phyloP scores from a whole-genome alignment of 1,140 invertebrate species.

The Brachionus calyciflorus region DNA sequence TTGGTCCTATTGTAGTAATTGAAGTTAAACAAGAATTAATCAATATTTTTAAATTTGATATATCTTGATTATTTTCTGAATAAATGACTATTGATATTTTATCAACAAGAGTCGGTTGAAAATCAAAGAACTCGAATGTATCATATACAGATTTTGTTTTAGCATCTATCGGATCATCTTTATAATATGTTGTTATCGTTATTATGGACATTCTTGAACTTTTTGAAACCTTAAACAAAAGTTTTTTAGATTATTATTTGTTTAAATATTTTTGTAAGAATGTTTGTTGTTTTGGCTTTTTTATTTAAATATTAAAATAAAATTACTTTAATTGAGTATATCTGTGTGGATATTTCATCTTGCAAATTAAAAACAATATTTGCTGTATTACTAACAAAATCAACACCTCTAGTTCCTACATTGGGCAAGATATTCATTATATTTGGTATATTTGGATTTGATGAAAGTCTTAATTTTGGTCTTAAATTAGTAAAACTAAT shows the following conservation, averaged over 20 bases:
- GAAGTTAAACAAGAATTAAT: not conserved
- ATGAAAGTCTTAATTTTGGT: not conserved
- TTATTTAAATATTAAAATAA: not conserved
- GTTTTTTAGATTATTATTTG: not conserved
- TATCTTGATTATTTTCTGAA: not conserved
- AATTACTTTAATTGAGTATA: slow-evolving; percentile 14
- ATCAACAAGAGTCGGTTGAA: not conserved
- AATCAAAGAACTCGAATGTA: not conserved
- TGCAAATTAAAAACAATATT: slow-evolving; percentile 2
- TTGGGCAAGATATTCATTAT: not conserved
- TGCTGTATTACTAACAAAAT: not conserved
- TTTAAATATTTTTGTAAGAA: not conserved
- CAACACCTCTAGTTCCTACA: not conserved
- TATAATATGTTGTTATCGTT: not conserved
- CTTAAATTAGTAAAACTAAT: not conserved
- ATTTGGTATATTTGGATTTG: not conserved
- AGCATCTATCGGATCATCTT: not conserved
- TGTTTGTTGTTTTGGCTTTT: not conserved
- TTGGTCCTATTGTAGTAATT: not conserved
- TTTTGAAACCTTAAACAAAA: not conserved
- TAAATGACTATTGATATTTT: not conserved
- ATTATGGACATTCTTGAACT: not conserved
- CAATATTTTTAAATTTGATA: not conserved
- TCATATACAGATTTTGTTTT: not conserved
- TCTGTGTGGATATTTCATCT: slow-evolving; percentile 1